Conservation (phyloP, 1,140 invertebrate genomes). For the Lordiphosa collinella region DNA sequence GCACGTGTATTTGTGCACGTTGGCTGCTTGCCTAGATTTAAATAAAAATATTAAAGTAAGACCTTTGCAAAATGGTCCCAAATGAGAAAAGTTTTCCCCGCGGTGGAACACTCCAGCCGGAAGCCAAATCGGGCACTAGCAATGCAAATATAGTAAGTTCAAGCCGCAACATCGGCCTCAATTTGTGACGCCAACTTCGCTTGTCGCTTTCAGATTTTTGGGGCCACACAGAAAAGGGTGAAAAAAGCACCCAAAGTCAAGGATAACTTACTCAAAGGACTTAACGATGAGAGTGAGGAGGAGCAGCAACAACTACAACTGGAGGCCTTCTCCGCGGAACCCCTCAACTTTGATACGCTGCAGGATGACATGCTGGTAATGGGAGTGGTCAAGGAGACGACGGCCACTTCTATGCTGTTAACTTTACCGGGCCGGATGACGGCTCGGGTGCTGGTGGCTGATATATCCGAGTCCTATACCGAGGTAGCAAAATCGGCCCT, state of each 20-base stretch:
- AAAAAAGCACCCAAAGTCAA: constrained; percentile 55
- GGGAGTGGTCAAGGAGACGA: constrained; percentile 60
- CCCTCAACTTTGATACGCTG: constrained; percentile 64
- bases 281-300: constrained; percentile 21
- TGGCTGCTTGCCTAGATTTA: too few relatives aligned
- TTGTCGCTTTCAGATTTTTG: constrained; percentile 52
- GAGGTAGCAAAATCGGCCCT: constrained; percentile 68
- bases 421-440: constrained; percentile 81
- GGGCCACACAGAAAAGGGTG: constrained; percentile 65
- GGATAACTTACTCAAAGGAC: constrained; percentile 21
- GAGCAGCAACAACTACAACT: constrained; percentile 16
- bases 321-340: constrained; percentile 64
- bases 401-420: constrained; percentile 56
- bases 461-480: constrained; percentile 81
- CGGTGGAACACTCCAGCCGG: constrained; percentile 50
- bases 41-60: constrained; percentile 19
- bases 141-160: constrained; percentile 62
- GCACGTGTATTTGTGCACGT: constrained; percentile 1
- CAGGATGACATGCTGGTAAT: constrained; percentile 75
- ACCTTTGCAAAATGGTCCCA: constrained; percentile 26
- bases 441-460: constrained; percentile 79
- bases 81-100: constrained; percentile 75
- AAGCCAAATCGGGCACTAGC: constrained; percentile 20
- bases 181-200: not conserved
- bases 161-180: not conserved